Evolutionary conservation across 1,140 invertebrate species (phyloP).

Genomic region (Leptestheria dahalacensis): DNA sequence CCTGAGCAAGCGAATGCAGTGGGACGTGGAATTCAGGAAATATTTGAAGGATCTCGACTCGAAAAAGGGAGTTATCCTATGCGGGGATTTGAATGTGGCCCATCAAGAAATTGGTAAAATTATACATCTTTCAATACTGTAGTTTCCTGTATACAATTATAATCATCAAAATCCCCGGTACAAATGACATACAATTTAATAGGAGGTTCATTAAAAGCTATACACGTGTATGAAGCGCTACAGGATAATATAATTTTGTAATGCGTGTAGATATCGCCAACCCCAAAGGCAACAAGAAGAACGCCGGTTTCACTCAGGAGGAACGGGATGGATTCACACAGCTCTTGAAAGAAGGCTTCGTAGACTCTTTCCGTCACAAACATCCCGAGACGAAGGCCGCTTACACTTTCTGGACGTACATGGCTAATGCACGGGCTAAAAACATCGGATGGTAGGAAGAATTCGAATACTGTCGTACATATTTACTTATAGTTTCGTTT

Average conservation of each 20-base stretch:
- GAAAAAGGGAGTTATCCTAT: conserved; percentile 75
- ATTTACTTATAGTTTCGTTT: conserved; percentile 1
- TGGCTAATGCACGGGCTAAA: conserved; percentile 62
- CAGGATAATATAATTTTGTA: background rate
- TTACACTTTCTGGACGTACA: conserved; percentile 93
- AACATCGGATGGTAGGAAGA: conserved; percentile 77
- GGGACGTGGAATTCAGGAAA: conserved; percentile 68
- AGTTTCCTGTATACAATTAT: too few species aligned
- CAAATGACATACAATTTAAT: too few species aligned
- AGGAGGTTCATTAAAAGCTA: too few species aligned
- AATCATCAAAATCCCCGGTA: too few species aligned
- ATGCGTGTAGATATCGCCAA: conserved; percentile 64
- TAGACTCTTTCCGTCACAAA: conserved; percentile 75
- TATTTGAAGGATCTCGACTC: conserved; percentile 65
- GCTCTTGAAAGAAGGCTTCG: conserved; percentile 56
- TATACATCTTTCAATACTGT: background rate
- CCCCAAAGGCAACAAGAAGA: conserved; percentile 83
- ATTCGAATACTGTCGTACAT: background rate
- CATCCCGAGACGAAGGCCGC: conserved; percentile 69
- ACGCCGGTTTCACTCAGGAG: conserved; percentile 88
- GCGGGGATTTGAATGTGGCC: conserved; percentile 94
- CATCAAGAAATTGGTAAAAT: conserved; percentile 77
- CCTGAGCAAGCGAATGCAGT: conserved; percentile 71
- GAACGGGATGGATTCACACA: conserved; percentile 81
- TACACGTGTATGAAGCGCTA: too few species aligned